These are phyloP conservation scores for Gobiocypris rarus DNA, from an alignment of 2,113 vertebrate genomes.

Conservation along the genomic window DNA sequence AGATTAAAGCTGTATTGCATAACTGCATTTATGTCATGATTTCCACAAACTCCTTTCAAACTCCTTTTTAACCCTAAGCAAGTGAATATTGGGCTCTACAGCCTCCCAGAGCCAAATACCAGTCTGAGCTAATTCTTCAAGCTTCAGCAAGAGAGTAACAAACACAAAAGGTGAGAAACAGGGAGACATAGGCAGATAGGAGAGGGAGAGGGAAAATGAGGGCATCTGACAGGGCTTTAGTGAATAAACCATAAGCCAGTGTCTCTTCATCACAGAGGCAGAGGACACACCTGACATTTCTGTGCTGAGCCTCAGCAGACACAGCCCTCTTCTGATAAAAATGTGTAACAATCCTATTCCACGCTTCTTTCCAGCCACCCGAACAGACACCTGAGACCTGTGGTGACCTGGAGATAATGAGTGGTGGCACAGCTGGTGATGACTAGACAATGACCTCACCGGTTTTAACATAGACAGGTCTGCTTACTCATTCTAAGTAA, in stretches of 20 bases:
- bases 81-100: background rate
- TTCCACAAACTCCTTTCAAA: too few species aligned
- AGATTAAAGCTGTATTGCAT: too few species aligned
- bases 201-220: background rate
- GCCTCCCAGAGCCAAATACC: background rate
- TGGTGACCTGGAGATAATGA: constrained; percentile 2
- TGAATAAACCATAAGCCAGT: constrained; percentile 49
- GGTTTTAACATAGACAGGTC: background rate
- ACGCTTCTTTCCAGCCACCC: background rate
- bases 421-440: background rate
- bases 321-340: constrained; percentile 38
- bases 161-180: background rate
- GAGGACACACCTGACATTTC: constrained; percentile 44
- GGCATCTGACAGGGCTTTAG: constrained; percentile 29
- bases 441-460: constrained; percentile 1
- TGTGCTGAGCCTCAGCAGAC: constrained; percentile 41
- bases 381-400: background rate
- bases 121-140: background rate
- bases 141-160: constrained; percentile 2
- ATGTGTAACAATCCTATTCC: constrained; percentile 17
- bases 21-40: too few species aligned
- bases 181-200: background rate
- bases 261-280: constrained; percentile 36
- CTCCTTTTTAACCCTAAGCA: too few species aligned
- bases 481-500: constrained; percentile 13